Percentiles rank a stretch among this genome's conserved stretches.
These are phyloP conservation scores for Anastatus disparis DNA, from an alignment of 1,140 invertebrate species.

Conservation along the genomic window DNA sequence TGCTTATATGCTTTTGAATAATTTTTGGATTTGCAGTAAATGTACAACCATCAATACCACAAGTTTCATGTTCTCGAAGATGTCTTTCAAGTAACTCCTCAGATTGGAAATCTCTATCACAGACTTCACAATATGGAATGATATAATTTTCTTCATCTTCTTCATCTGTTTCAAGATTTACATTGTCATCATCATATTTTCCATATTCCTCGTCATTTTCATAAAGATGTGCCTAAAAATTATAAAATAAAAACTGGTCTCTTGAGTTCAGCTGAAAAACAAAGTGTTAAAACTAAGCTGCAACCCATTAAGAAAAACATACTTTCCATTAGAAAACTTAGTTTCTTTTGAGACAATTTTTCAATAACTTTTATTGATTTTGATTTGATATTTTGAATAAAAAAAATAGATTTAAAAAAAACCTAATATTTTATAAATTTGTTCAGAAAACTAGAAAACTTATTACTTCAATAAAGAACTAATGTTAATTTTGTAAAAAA, in stretches of 20 bases:
- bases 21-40: slow-evolving; percentile 83
- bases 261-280: slow-evolving; percentile 7
- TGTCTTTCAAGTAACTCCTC: slow-evolving; percentile 73
- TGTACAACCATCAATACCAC: slow-evolving; percentile 82
- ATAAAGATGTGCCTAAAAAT: slow-evolving; percentile 57
- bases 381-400: neutral
- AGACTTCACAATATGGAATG: slow-evolving; percentile 75
- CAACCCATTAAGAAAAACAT: slow-evolving; percentile 38
- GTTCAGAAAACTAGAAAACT: slow-evolving; percentile 48
- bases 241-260: slow-evolving; percentile 35
- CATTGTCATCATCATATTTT: slow-evolving; percentile 46
- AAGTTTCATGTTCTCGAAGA: slow-evolving; percentile 76
- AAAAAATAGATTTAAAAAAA: neutral
- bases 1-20: slow-evolving; percentile 80
- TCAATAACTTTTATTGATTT: neutral
- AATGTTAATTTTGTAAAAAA: too few relatives aligned
- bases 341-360: slow-evolving; percentile 1
- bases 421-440: slow-evolving; percentile 15
- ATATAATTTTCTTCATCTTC: slow-evolving; percentile 2
- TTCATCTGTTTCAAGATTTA: slow-evolving; percentile 43
- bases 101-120: slow-evolving; percentile 77
- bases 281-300: neutral
- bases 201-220: slow-evolving; percentile 47
- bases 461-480: too few relatives aligned
- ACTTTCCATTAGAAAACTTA: slow-evolving; percentile 38